These are phyloP conservation scores for Megaceryle alcyon DNA, from an alignment of 2,797 vertebrate species.

Conservation along the genomic window DNA sequence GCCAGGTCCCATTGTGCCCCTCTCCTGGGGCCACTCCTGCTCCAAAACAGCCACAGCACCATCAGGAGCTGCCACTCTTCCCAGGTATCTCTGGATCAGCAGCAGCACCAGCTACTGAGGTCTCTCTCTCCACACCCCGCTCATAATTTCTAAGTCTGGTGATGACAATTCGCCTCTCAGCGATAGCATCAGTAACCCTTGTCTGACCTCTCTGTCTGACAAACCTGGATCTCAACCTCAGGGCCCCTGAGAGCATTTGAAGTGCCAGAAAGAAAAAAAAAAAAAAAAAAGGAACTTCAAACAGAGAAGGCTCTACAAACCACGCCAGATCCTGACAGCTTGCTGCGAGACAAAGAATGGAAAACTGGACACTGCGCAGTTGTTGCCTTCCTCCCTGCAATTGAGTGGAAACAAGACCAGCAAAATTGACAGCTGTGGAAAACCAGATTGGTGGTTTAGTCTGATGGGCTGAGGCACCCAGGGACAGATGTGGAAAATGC, in stretches of 20 bases:
- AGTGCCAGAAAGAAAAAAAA: slow-evolving; percentile 43
- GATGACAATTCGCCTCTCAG: slow-evolving; percentile 27
- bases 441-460: slow-evolving; percentile 59
- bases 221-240: slow-evolving; percentile 15
- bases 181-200: slow-evolving; percentile 42
- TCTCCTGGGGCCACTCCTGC: neutral
- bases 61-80: neutral
- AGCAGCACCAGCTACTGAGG: neutral
- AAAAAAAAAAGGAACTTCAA: slow-evolving; percentile 26
- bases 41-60: accelerated
- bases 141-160: neutral
- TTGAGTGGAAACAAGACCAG: slow-evolving; percentile 7
- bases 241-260: slow-evolving; percentile 33
- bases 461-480: slow-evolving; percentile 21
- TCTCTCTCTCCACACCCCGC: neutral
- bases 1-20: neutral
- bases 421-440: slow-evolving; percentile 65
- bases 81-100: neutral
- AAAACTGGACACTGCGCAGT: slow-evolving; percentile 43
- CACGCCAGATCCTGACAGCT: slow-evolving; percentile 56
- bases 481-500: slow-evolving; percentile 60
- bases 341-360: slow-evolving; percentile 18
- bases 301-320: slow-evolving; percentile 21
- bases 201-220: slow-evolving; percentile 59
- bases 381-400: slow-evolving; percentile 41